These are phyloP conservation scores for Struthidea cinerea DNA, from an alignment of 2,113 vertebrate species.

Conservation along the genomic window DNA sequence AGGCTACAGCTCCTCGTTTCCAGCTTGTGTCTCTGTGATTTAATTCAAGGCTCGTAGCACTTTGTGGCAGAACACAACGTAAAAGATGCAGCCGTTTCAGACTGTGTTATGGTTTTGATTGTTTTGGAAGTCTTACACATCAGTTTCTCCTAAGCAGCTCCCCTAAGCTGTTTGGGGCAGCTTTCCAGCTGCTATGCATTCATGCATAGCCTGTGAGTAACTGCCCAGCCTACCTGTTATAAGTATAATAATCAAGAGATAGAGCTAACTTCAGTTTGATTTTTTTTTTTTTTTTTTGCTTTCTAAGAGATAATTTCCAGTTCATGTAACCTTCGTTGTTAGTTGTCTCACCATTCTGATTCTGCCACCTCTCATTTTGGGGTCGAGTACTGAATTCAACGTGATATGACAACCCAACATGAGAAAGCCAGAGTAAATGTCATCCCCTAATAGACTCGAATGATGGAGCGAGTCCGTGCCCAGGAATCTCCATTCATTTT, in stretches of 20 bases:
- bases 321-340: background rate
- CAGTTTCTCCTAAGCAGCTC: background rate
- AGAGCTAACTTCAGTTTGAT: background rate
- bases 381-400: background rate
- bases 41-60: background rate
- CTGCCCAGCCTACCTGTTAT: background rate
- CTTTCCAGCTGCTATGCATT: background rate
- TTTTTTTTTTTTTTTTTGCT: background rate
- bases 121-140: background rate
- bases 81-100: background rate
- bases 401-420: background rate
- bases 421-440: background rate
- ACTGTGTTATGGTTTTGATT: background rate
- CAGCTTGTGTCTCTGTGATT: background rate
- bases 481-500: constrained; percentile 12
- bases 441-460: background rate
- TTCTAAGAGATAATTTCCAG: background rate
- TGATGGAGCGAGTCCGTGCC: background rate
- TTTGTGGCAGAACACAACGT: background rate
- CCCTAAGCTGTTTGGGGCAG: background rate
- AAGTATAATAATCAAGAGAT: background rate
- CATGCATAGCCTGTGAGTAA: background rate
- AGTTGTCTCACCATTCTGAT: background rate
- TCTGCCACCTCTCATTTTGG: constrained; percentile 1
- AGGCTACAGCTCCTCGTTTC: background rate